phyloP scores from a whole-genome alignment of 2,888 invertebrate species.

The Agriotes lineatus region DNA sequence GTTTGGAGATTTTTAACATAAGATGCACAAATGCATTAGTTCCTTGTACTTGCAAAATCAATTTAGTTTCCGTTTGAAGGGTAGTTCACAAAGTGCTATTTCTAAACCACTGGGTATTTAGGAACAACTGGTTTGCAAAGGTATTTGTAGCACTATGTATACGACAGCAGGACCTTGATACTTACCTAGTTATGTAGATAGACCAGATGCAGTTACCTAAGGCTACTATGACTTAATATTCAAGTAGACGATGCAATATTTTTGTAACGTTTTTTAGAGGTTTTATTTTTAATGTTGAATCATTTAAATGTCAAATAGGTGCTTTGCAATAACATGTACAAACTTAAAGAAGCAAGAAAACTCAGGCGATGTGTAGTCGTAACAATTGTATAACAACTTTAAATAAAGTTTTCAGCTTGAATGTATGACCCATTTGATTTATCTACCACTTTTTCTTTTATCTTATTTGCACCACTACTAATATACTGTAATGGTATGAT shows the following conservation, averaged over 20 bases:
- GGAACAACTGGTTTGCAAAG: no score
- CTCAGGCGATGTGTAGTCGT: background rate
- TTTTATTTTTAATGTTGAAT: constrained; percentile 1
- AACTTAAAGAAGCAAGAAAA: background rate
- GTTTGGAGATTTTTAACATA: no score
- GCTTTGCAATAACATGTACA: constrained; percentile 5
- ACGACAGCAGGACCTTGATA: background rate
- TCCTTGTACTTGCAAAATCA: no score
- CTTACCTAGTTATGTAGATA: background rate
- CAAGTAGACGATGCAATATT: constrained; percentile 9
- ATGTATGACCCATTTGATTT: no score
- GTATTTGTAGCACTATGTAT: constrained; percentile 1
- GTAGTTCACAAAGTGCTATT: background rate
- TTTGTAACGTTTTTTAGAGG: constrained; percentile 6
- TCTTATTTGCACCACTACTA: no score
- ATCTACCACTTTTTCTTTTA: no score
- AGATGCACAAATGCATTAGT: no score
- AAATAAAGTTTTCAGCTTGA: background rate
- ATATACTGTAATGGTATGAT: no score
- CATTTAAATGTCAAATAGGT: no score
- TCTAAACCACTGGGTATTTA: background rate
- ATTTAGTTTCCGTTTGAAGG: no score
- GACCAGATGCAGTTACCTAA: constrained; percentile 5
- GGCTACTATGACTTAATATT: constrained; percentile 1
- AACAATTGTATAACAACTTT: background rate